Percentiles rank a stretch among this genome's conserved stretches.
phyloP scores from a whole-genome alignment of 2,888 invertebrate genomes.

The Eristalinus aeneus region DNA sequence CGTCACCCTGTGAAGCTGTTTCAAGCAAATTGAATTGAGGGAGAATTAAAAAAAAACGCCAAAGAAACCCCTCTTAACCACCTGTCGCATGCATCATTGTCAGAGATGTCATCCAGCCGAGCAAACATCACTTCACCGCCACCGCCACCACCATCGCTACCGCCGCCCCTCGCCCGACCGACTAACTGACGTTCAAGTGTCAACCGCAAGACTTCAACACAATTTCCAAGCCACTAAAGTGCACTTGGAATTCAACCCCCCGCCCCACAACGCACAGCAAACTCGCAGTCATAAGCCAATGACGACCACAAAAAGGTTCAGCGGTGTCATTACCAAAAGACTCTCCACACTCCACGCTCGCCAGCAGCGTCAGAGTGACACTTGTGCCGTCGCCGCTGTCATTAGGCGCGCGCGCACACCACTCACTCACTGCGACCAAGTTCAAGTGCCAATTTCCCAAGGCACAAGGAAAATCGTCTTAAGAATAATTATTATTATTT shows the following conservation, averaged over 20 bases:
- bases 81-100: slow-evolving; percentile 36
- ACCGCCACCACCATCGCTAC: not conserved
- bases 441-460: slow-evolving; percentile 67
- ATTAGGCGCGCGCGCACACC: slow-evolving; percentile 17
- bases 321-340: slow-evolving; percentile 52
- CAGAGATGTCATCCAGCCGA: slow-evolving; percentile 19
- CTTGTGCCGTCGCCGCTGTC: slow-evolving; percentile 24
- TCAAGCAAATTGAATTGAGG: not conserved
- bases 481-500: slow-evolving; percentile 55
- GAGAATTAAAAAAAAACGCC: not conserved
- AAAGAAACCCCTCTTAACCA: slow-evolving; percentile 18
- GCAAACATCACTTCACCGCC: slow-evolving; percentile 4
- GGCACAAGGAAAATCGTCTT: slow-evolving; percentile 63
- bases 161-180: not conserved
- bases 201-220: slow-evolving; percentile 25
- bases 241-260: slow-evolving; percentile 12
- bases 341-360: not conserved
- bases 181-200: slow-evolving; percentile 12
- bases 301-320: slow-evolving; percentile 54
- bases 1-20: not conserved
- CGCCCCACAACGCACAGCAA: not conserved
- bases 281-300: slow-evolving; percentile 2
- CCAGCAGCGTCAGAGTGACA: not conserved
- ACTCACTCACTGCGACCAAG: slow-evolving; percentile 29
- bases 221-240: slow-evolving; percentile 19